phyloP scores from a whole-genome alignment of 30 jellyfish, hydroid and myxozoan species.

The Sanderia malayensis region DNA sequence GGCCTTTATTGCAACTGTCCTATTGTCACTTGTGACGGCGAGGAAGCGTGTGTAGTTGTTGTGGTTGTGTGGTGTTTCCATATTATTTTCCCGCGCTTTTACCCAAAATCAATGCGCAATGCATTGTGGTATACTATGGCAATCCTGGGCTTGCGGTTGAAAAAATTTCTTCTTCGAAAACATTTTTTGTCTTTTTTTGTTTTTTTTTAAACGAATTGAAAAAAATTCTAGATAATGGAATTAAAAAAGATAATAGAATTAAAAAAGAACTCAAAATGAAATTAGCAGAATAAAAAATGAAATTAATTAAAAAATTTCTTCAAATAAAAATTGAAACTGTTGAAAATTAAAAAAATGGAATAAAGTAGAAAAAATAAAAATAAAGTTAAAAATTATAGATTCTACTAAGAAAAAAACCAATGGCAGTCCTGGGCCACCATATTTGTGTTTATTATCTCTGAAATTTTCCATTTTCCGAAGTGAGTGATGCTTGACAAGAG shows the following conservation, averaged over 20 bases:
- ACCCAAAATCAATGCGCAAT: conserved; percentile 7
- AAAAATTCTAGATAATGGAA: too few species aligned
- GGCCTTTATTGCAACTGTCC: conserved; percentile 1
- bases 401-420: too few species aligned
- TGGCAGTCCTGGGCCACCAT: too few species aligned
- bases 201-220: neutral
- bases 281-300: neutral
- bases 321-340: neutral
- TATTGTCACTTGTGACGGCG: conserved; percentile 5
- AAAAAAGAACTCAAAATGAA: neutral
- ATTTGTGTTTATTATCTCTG: neutral
- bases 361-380: too few species aligned
- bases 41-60: conserved; percentile 2
- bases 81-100: conserved; percentile 2
- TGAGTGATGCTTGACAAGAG: conserved; percentile 1
- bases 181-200: neutral
- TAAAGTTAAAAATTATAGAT: too few species aligned
- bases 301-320: neutral
- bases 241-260: neutral
- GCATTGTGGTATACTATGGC: conserved; percentile 36
- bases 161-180: neutral
- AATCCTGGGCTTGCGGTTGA: conserved; percentile 33
- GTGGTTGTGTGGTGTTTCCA: conserved; percentile 5
- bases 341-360: too few species aligned
- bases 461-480: neutral